Evolutionary conservation across 2,888 invertebrate genomes (phyloP).

Genomic region (Sturmia bella): DNA sequence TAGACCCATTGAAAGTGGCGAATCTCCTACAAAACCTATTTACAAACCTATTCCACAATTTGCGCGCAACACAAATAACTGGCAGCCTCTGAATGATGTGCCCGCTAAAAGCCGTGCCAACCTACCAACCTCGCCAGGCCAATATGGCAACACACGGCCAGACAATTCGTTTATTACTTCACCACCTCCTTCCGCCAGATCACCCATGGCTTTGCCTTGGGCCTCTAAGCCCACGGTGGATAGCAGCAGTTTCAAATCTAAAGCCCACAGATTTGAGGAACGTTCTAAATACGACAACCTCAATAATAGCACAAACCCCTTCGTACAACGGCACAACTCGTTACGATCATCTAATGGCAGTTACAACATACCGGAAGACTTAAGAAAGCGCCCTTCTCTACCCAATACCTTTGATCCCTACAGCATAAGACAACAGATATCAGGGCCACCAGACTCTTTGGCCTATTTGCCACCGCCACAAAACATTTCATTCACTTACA

Average conservation of each 20-base stretch:
- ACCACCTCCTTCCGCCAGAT: constrained; percentile 76
- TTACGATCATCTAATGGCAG: constrained; percentile 73
- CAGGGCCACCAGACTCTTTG: constrained; percentile 50
- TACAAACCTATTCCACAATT: constrained; percentile 77
- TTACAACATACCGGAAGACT: constrained; percentile 72
- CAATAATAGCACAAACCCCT: constrained; percentile 23
- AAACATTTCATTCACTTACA: constrained; percentile 78
- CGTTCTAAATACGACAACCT: constrained; percentile 77
- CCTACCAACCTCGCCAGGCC: constrained; percentile 67
- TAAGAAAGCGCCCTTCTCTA: constrained; percentile 79
- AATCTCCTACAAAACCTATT: constrained; percentile 73
- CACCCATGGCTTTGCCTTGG: constrained; percentile 83
- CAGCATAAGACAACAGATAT: constrained; percentile 61
- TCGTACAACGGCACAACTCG: constrained; percentile 78
- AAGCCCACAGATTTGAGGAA: constrained; percentile 84
- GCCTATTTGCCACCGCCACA: constrained; percentile 75
- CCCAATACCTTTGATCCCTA: constrained; percentile 79
- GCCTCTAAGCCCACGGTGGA: constrained; percentile 81
- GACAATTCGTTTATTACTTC: constrained; percentile 70
- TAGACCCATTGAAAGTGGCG: constrained; percentile 83
- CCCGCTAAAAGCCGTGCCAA: constrained; percentile 67
- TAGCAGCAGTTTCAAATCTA: constrained; percentile 83
- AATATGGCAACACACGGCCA: constrained; percentile 51
- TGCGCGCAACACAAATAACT: constrained; percentile 70
- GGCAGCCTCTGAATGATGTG: constrained; percentile 69